Percentiles rank a stretch among this genome's conserved stretches.
Evolutionary conservation across 2,888 invertebrate genomes (phyloP).

Genomic region (Polyommatus icarus): DNA sequence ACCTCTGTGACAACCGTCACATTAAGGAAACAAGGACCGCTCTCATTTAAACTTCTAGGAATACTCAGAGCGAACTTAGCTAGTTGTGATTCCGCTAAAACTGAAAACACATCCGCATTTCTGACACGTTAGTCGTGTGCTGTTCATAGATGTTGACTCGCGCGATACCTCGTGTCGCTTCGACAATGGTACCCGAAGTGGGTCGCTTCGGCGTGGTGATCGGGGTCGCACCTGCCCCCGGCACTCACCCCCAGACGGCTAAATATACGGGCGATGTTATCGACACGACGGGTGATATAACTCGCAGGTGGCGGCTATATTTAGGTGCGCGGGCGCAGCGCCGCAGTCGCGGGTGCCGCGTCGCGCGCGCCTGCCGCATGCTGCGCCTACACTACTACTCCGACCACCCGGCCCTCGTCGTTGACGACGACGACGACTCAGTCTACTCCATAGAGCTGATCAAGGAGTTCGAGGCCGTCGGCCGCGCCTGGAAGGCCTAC

Average conservation of each 20-base stretch:
- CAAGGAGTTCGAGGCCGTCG: constrained; percentile 91
- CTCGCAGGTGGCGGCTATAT: constrained; percentile 47
- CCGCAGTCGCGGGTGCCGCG: constrained; percentile 67
- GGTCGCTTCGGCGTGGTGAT: neutral
- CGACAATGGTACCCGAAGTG: neutral
- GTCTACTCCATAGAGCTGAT: constrained; percentile 91
- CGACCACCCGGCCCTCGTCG: constrained; percentile 86
- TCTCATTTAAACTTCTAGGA: no score
- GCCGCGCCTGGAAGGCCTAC: constrained; percentile 88
- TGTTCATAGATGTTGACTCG: neutral
- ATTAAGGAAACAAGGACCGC: no score
- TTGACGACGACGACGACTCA: constrained; percentile 79
- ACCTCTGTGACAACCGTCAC: no score
- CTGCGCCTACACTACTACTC: constrained; percentile 92
- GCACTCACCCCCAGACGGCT: constrained; percentile 9
- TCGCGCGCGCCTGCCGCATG: constrained; percentile 82
- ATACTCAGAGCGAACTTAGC: no score
- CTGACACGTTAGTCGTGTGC: neutral
- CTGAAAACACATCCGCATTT: no score
- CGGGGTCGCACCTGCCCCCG: constrained; percentile 13
- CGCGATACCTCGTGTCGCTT: neutral
- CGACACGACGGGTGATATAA: constrained; percentile 46
- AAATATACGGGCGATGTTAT: constrained; percentile 35
- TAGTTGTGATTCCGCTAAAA: no score
- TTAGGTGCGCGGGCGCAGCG: constrained; percentile 48